Evolutionary conservation across 2,113 vertebrate species (phyloP).

Genomic region (Sterna hirundo): DNA sequence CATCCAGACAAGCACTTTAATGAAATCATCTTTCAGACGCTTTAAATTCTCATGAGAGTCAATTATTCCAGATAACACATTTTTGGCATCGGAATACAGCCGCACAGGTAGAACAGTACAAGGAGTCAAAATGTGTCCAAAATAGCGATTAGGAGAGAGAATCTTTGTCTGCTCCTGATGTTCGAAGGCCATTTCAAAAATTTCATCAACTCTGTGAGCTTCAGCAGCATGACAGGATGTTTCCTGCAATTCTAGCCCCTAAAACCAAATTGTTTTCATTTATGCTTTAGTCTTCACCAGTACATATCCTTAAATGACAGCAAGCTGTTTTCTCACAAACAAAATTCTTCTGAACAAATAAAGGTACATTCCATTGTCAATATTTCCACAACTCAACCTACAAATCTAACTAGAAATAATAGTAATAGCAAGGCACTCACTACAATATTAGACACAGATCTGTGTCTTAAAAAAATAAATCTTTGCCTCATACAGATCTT

Average conservation of each 20-base stretch:
- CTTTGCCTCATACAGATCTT: neutral
- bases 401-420: neutral
- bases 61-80: conserved; percentile 92
- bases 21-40: conserved; percentile 90
- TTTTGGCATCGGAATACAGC: conserved; percentile 92
- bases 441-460: neutral
- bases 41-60: conserved; percentile 90
- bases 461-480: neutral
- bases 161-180: conserved; percentile 76
- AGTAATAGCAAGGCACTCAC: neutral
- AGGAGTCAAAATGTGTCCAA: conserved; percentile 90
- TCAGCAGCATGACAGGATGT: conserved; percentile 97
- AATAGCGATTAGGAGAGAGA: conserved; percentile 87
- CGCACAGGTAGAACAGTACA: conserved; percentile 84
- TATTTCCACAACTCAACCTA: neutral
- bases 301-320: neutral
- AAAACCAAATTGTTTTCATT: neutral
- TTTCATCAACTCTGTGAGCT: conserved; percentile 92
- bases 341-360: neutral
- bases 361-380: neutral
- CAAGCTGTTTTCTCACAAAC: neutral
- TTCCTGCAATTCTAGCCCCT: conserved; percentile 97
- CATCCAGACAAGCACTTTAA: conserved; percentile 92
- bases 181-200: conserved; percentile 91
- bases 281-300: neutral